Evolutionary conservation across 2,888 invertebrate species (phyloP).

Genomic region (Spodoptera exigua): DNA sequence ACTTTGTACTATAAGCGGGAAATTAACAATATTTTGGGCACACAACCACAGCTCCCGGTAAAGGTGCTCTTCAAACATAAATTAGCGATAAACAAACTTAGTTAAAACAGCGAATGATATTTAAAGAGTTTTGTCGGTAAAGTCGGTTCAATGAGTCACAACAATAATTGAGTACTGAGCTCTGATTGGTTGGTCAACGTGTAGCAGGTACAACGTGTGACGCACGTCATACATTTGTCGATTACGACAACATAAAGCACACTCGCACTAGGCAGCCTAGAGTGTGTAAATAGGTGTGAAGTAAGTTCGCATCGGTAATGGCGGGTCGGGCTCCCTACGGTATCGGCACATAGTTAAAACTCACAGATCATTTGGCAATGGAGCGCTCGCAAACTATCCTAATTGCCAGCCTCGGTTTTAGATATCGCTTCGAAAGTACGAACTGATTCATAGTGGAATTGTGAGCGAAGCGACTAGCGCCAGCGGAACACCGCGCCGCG

Average conservation of each 20-base stretch:
- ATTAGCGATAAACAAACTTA: constrained; percentile 31
- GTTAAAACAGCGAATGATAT: constrained; percentile 34
- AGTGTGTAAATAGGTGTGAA: constrained; percentile 32
- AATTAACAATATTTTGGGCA: constrained; percentile 8
- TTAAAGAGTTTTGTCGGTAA: constrained; percentile 38
- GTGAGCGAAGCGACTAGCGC: constrained; percentile 40
- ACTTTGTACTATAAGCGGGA: neutral
- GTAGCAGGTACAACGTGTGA: no score
- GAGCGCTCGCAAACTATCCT: constrained; percentile 80
- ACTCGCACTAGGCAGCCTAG: no score
- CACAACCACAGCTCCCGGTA: neutral
- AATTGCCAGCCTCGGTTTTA: constrained; percentile 78
- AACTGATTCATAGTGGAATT: constrained; percentile 20
- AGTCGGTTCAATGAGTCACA: constrained; percentile 27
- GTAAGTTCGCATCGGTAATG: constrained; percentile 48
- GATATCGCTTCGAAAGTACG: constrained; percentile 72
- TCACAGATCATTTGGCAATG: constrained; percentile 82
- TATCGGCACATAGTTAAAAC: constrained; percentile 62
- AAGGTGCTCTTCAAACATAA: neutral
- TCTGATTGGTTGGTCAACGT: no score
- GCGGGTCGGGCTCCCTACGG: constrained; percentile 31
- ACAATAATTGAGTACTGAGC: no score
- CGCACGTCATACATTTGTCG: no score
- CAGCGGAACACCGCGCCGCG: neutral
- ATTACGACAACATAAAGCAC: no score